A percentile compares a stretch with the other conserved stretches of the same genome.
Evolutionary conservation across 1,140 invertebrate species (phyloP).

Genomic region (Drosophila pseudoananassae): DNA sequence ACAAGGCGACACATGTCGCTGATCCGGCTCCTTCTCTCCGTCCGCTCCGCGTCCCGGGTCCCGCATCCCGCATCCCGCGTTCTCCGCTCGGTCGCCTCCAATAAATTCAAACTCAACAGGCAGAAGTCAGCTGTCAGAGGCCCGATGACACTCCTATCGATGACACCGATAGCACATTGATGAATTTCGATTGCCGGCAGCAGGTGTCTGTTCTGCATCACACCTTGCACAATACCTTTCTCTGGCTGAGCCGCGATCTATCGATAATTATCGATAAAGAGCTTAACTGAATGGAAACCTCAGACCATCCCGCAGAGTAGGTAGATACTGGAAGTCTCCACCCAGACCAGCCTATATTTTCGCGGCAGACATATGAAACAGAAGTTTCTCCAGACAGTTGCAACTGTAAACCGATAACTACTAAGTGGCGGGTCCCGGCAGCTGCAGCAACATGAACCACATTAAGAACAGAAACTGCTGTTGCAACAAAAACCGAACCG

Average conservation of each 20-base stretch:
- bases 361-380: not conserved
- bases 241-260: too few relatives aligned
- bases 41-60: not conserved
- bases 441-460: not conserved
- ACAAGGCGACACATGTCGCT: slow-evolving; percentile 62
- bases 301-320: too few relatives aligned
- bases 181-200: slow-evolving; percentile 18
- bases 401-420: slow-evolving; percentile 5
- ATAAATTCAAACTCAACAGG: slow-evolving; percentile 50
- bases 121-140: slow-evolving; percentile 54
- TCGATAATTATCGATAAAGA: too few relatives aligned
- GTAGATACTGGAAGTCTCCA: too few relatives aligned
- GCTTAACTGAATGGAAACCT: too few relatives aligned
- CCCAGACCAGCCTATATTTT: too few relatives aligned
- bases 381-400: slow-evolving; percentile 2
- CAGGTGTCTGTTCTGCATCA: slow-evolving; percentile 20
- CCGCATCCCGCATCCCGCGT: too few relatives aligned
- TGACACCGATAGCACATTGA: slow-evolving; percentile 16
- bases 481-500: slow-evolving; percentile 3
- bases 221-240: too few relatives aligned
- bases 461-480: slow-evolving; percentile 8
- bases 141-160: slow-evolving; percentile 42
- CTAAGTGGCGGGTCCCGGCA: not conserved
- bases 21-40: slow-evolving; percentile 15
- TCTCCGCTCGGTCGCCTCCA: not conserved